Evolutionary conservation across 1,140 invertebrate genomes (phyloP).

Genomic region (Teleopsis dalmanni): DNA sequence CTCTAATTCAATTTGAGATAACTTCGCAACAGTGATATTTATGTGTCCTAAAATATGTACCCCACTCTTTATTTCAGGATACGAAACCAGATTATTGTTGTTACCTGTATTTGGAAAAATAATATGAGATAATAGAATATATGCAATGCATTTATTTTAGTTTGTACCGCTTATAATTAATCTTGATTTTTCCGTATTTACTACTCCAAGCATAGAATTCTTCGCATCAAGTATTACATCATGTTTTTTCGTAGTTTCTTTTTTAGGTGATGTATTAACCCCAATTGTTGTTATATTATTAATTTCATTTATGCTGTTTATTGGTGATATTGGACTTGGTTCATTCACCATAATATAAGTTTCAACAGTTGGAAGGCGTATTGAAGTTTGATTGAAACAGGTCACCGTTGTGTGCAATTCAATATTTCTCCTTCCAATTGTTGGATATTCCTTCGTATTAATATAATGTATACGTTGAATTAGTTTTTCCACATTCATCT

Average conservation of each 20-base stretch:
- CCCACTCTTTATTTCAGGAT: slow-evolving; percentile 39
- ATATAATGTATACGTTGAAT: slow-evolving; percentile 83
- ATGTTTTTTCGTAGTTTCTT: background rate
- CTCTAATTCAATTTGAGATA: slow-evolving; percentile 18
- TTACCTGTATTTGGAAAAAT: slow-evolving; percentile 21
- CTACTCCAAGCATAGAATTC: background rate
- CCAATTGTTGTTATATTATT: background rate
- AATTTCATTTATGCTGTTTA: background rate
- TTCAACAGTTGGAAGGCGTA: slow-evolving; percentile 37
- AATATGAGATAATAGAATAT: background rate
- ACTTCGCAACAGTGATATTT: slow-evolving; percentile 19
- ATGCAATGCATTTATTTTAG: background rate
- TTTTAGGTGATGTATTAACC: background rate
- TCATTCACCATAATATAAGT: slow-evolving; percentile 42
- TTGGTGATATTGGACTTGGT: slow-evolving; percentile 9
- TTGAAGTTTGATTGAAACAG: slow-evolving; percentile 42
- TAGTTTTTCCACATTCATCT: slow-evolving; percentile 79
- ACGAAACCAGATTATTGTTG: slow-evolving; percentile 39
- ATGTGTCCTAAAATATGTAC: slow-evolving; percentile 38
- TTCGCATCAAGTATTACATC: background rate
- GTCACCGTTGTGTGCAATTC: slow-evolving; percentile 71
- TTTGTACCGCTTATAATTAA: slow-evolving; percentile 19
- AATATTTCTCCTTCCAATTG: slow-evolving; percentile 82
- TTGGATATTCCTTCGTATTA: slow-evolving; percentile 83
- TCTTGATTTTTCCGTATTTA: slow-evolving; percentile 6